phyloP scores from a whole-genome alignment of 2,113 vertebrate species.

The Pimephales promelas region DNA sequence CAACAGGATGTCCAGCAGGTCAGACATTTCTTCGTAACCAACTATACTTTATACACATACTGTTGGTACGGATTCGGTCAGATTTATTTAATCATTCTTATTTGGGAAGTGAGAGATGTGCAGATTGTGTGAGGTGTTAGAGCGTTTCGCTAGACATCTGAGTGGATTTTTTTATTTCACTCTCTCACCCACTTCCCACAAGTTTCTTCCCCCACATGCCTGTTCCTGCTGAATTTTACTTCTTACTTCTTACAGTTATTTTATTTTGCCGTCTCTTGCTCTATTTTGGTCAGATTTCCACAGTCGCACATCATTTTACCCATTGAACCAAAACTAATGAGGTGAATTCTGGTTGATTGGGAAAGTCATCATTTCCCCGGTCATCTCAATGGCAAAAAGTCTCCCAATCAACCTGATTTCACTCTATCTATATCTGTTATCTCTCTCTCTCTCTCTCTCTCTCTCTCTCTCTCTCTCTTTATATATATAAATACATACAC shows the following conservation, averaged over 20 bases:
- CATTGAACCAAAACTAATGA: background rate
- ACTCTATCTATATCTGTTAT: too few relatives aligned
- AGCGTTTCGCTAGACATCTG: background rate
- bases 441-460: too few relatives aligned
- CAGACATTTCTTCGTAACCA: background rate
- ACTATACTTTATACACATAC: background rate
- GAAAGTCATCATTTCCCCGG: too few relatives aligned
- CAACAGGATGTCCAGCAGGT: constrained; percentile 98
- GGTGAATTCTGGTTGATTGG: too few relatives aligned
- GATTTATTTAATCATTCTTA: background rate
- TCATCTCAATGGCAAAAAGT: too few relatives aligned
- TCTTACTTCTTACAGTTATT: background rate
- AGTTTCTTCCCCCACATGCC: background rate
- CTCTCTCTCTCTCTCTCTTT: too few relatives aligned
- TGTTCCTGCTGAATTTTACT: background rate
- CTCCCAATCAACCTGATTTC: too few relatives aligned
- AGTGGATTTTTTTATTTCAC: background rate
- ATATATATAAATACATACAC: too few relatives aligned
- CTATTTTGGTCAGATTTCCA: background rate
- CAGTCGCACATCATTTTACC: background rate
- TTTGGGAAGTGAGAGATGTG: constrained; percentile 5
- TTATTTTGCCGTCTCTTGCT: background rate
- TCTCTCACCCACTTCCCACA: background rate
- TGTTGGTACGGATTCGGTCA: background rate
- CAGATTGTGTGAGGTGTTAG: background rate